phyloP scores from a whole-genome alignment of 2,113 vertebrate species.

The Peromyscus maniculatus region DNA sequence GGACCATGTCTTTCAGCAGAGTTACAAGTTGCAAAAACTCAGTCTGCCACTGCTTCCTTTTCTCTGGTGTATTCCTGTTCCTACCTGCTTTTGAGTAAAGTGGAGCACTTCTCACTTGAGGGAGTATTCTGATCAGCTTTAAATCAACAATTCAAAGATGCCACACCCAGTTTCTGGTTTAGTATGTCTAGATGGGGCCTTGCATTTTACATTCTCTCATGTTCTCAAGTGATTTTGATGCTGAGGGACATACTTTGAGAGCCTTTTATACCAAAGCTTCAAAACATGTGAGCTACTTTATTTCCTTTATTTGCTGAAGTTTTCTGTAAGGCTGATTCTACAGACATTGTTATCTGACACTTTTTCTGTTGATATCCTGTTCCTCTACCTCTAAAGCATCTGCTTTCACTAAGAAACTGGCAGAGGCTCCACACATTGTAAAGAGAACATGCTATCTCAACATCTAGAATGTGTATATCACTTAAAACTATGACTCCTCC shows the following conservation, averaged over 20 bases:
- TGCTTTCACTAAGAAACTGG: conserved; percentile 33
- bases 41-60: background rate
- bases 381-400: background rate
- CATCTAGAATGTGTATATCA: background rate
- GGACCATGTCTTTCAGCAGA: background rate
- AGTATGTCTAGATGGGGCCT: background rate
- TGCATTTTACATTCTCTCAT: background rate
- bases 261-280: background rate
- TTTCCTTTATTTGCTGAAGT: background rate
- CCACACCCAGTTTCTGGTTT: background rate
- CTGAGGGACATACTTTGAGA: background rate
- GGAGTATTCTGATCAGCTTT: background rate
- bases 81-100: background rate
- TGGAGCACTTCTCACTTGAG: background rate
- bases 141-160: background rate
- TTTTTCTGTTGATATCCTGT: background rate
- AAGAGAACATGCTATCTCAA: background rate
- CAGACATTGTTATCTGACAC: background rate
- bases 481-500: background rate
- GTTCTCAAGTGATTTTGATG: background rate
- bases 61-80: background rate
- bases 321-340: conserved; percentile 27
- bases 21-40: background rate
- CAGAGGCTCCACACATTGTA: background rate
- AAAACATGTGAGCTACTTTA: background rate